Evolutionary conservation across 1,140 invertebrate genomes (phyloP).

Genomic region (Ctenoplectra terminalis): DNA sequence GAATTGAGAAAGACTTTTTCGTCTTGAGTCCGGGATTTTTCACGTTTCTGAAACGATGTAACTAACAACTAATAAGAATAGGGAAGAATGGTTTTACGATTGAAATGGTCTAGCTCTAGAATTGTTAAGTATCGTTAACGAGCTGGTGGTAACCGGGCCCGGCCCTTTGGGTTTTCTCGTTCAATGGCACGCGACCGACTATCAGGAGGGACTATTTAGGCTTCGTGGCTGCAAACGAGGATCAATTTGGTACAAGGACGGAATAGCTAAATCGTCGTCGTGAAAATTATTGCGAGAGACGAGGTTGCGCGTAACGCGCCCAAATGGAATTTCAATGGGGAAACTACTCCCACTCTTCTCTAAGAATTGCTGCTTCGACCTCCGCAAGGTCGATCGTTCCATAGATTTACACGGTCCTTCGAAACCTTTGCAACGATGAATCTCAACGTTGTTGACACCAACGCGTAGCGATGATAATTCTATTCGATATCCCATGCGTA

Average conservation of each 20-base stretch:
- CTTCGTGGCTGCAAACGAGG: slow-evolving; percentile 49
- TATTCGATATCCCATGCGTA: too few species aligned
- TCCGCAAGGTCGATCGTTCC: slow-evolving; percentile 26
- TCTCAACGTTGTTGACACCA: background rate
- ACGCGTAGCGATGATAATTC: too few species aligned
- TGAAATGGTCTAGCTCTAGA: background rate
- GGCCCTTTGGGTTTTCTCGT: slow-evolving; percentile 16
- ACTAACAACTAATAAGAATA: too few species aligned
- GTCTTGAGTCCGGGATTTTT: too few species aligned
- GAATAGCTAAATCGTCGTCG: slow-evolving; percentile 63
- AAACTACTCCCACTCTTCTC: background rate
- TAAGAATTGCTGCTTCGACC: slow-evolving; percentile 5
- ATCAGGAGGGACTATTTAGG: slow-evolving; percentile 45
- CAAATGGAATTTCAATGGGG: slow-evolving; percentile 61
- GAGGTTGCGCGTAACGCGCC: slow-evolving; percentile 29
- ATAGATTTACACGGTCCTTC: background rate
- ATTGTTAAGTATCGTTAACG: slow-evolving; percentile 29
- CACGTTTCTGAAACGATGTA: too few species aligned
- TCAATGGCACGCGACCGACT: slow-evolving; percentile 11
- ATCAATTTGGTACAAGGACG: slow-evolving; percentile 63
- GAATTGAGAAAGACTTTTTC: too few species aligned
- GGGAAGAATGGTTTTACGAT: too few species aligned
- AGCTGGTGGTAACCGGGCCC: background rate
- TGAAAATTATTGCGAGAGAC: slow-evolving; percentile 59
- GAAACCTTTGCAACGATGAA: background rate